phyloP scores from a whole-genome alignment of 2,888 invertebrate genomes.

The Parnassius orleans region DNA sequence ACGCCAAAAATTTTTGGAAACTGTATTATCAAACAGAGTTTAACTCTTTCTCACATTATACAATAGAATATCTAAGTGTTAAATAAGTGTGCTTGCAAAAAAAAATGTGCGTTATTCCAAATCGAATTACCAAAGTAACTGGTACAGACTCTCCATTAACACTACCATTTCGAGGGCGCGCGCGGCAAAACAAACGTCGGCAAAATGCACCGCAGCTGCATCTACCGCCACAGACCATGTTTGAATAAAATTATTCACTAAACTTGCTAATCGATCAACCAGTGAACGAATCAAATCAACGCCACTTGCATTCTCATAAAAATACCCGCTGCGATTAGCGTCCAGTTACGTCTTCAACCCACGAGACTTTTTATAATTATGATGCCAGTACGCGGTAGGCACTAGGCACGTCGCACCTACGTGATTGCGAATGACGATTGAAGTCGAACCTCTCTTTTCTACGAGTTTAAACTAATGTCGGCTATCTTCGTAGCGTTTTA shows the following conservation, averaged over 20 bases:
- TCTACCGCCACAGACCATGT: conserved; percentile 55
- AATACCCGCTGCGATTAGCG: conserved; percentile 49
- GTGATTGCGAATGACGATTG: conserved; percentile 5
- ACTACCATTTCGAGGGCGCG: conserved; percentile 41
- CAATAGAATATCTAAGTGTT: conserved; percentile 1
- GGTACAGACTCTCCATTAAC: conserved; percentile 44
- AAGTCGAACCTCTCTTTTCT: conserved; percentile 16
- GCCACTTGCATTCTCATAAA: conserved; percentile 51
- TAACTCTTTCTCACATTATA: too few relatives aligned
- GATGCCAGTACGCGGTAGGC: conserved; percentile 16
- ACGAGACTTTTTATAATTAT: conserved; percentile 26
- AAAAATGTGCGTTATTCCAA: conserved; percentile 14
- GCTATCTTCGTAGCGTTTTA: background rate
- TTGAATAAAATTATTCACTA: conserved; percentile 29
- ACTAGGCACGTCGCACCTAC: conserved; percentile 11
- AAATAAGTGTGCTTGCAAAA: conserved; percentile 16
- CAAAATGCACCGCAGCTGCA: conserved; percentile 65
- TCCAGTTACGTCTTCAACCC: conserved; percentile 34
- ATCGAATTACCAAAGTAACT: conserved; percentile 53
- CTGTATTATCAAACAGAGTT: too few relatives aligned
- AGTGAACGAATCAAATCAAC: conserved; percentile 36
- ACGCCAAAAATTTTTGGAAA: too few relatives aligned
- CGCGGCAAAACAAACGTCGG: conserved; percentile 62
- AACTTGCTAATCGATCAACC: conserved; percentile 35
- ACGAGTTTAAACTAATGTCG: background rate